Conservation (phyloP, 1,140 invertebrate species). For the Campodea augens region DNA sequence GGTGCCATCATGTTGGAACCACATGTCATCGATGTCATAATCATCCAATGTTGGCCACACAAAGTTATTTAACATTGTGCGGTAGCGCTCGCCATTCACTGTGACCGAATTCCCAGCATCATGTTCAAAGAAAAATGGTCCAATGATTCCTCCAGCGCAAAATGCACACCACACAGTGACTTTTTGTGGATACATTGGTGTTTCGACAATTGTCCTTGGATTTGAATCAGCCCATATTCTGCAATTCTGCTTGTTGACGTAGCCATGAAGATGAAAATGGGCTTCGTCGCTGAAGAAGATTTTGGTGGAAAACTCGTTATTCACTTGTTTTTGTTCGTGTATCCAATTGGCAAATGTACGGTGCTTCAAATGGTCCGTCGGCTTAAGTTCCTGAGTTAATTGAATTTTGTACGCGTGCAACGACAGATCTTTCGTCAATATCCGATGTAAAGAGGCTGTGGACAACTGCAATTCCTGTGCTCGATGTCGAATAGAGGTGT, state of each 20-base stretch:
- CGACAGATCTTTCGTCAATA: background rate
- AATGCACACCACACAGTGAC: constrained; percentile 9
- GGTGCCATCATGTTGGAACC: no score
- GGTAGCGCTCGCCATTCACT: constrained; percentile 1
- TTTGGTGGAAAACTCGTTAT: background rate
- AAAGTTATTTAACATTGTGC: background rate
- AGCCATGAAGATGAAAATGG: constrained; percentile 10
- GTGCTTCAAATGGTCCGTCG: background rate
- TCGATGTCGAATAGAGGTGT: background rate
- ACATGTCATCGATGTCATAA: background rate
- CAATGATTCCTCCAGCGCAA: constrained; percentile 8
- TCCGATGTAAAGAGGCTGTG: background rate
- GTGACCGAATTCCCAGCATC: background rate
- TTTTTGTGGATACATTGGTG: constrained; percentile 2
- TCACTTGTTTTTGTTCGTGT: background rate
- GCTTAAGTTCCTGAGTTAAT: background rate
- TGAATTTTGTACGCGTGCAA: background rate
- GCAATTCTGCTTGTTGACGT: constrained; percentile 12
- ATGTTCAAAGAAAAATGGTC: constrained; percentile 10
- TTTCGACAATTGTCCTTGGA: constrained; percentile 7
- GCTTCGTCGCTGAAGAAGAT: background rate
- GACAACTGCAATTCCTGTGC: background rate
- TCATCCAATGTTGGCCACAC: background rate
- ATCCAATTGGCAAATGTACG: background rate
- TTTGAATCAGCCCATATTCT: constrained; percentile 10